phyloP scores from a whole-genome alignment of 92 coral and sea anemone species.

The Galaxea fascicularis region DNA sequence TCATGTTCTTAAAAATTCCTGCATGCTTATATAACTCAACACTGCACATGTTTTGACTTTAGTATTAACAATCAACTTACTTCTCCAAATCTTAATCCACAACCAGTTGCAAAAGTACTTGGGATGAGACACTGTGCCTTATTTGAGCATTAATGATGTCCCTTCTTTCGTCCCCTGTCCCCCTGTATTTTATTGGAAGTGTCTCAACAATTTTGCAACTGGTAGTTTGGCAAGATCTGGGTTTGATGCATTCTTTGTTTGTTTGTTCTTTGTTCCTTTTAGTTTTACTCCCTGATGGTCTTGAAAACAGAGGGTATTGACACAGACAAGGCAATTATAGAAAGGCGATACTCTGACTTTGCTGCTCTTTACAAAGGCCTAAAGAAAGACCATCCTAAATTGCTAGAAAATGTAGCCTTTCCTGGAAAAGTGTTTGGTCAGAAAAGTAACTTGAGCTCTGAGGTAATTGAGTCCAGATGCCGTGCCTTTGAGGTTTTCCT shows the following conservation, averaged over 20 bases:
- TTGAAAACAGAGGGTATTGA: constrained; percentile 85
- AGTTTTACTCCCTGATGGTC: constrained; percentile 87
- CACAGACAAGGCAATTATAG: constrained; percentile 90
- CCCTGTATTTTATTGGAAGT: too few species aligned
- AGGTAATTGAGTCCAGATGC: constrained; percentile 70
- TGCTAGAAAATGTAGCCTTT: constrained; percentile 71
- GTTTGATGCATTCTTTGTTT: not conserved
- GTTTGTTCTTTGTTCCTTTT: constrained; percentile 9
- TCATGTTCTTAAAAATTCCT: too few species aligned
- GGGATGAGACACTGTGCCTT: too few species aligned
- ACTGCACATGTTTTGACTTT: too few species aligned
- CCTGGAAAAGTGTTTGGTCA: constrained; percentile 91
- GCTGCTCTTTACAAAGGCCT: constrained; percentile 86
- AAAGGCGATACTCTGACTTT: constrained; percentile 91
- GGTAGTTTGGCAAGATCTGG: too few species aligned
- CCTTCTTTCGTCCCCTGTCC: too few species aligned
- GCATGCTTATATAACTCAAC: too few species aligned
- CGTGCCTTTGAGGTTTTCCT: constrained; percentile 80
- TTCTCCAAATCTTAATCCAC: too few species aligned
- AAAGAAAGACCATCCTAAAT: constrained; percentile 80
- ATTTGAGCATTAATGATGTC: too few species aligned
- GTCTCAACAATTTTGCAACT: too few species aligned
- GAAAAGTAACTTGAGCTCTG: constrained; percentile 73
- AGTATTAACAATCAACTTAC: too few species aligned
- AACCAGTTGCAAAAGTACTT: too few species aligned